Percentiles rank a stretch among this genome's conserved stretches.
Evolutionary conservation across 2,888 invertebrate species (phyloP).

Genomic region (Leucophora obtusa): DNA sequence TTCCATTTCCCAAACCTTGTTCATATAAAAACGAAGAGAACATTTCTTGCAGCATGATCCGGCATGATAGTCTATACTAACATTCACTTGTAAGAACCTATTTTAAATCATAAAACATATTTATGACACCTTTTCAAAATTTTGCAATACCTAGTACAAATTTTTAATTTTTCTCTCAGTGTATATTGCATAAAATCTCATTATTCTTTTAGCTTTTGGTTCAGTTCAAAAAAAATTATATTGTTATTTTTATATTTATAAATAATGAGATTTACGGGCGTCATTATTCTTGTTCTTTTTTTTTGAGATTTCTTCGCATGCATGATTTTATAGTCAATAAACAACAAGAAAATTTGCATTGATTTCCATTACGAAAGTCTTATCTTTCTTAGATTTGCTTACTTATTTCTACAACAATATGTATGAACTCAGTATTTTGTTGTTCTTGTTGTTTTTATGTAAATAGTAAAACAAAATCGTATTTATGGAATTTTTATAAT

Average conservation of each 20-base stretch:
- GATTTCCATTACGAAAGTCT: constrained; percentile 37
- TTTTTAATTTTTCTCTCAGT: no score
- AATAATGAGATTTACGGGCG: constrained; percentile 5
- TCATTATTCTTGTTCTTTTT: constrained; percentile 19
- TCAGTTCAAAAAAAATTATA: no score
- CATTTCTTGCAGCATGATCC: no score
- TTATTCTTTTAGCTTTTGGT: no score
- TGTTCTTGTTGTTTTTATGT: background rate
- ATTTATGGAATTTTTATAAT: constrained; percentile 6
- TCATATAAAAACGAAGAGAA: no score
- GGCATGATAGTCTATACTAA: no score
- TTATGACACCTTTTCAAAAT: no score
- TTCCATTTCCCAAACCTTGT: no score
- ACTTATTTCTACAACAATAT: background rate
- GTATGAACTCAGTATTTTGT: constrained; percentile 9
- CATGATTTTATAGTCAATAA: constrained; percentile 15
- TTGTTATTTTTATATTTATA: constrained; percentile 13
- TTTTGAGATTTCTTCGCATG: background rate
- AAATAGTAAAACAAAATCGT: background rate
- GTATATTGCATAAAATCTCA: no score
- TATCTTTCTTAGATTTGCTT: constrained; percentile 37
- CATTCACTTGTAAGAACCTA: no score
- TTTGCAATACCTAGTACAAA: no score
- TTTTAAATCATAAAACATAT: no score
- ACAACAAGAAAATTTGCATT: constrained; percentile 49